Evolutionary conservation across 2,888 invertebrate species (phyloP), one percentile per base, ranked within the genome.

Genomic region (Cyrtodaria siliqua): DNA sequence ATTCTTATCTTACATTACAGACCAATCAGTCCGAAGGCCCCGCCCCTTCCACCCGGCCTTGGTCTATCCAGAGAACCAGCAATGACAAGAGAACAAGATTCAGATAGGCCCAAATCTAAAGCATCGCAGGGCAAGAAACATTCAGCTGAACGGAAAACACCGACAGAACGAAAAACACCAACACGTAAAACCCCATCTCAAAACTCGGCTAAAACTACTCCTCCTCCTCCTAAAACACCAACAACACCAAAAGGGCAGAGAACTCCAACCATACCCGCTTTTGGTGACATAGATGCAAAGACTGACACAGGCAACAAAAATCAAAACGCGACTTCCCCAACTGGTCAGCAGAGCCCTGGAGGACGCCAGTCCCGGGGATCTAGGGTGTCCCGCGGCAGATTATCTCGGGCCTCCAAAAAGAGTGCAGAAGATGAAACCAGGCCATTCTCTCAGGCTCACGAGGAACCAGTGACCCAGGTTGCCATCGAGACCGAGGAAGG

Each of bases 21-120:
- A 67, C 85, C 89, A 33, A 82, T 92, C 74, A 85, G 90, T n/a
- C 92, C 92, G 0, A 88, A 91, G 68, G 92, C 89, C 1, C 83
- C 89, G 4, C 91, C 92, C 9, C 85, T 92, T 1, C 92, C 92
- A 3, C 86, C 88, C 33, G 88, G 84, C 1, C 78, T 92, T 6
- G 85, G 83, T 9, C 60, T 89, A 9, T 56, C 87, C 12, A 70
- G 79, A 18, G 89, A 89, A 64, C 71, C 82, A 8, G 82, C 79
- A 27, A 82, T 89, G 83, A 67, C 50, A 0, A 72, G 57, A 9
- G 75, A 79, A 52, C 60, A 70, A 1, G 64, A 71, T 1, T 42
- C 60, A 9, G 63, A 47, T 14, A 33, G 38, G 40, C 27, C 64
- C 16, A 61, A 53, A 47, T 67, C 76, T n/a, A 76, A 76, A 29